These are phyloP conservation scores for Serilophus lunatus DNA, from an alignment of 2,113 vertebrate species.

Conservation along the genomic window DNA sequence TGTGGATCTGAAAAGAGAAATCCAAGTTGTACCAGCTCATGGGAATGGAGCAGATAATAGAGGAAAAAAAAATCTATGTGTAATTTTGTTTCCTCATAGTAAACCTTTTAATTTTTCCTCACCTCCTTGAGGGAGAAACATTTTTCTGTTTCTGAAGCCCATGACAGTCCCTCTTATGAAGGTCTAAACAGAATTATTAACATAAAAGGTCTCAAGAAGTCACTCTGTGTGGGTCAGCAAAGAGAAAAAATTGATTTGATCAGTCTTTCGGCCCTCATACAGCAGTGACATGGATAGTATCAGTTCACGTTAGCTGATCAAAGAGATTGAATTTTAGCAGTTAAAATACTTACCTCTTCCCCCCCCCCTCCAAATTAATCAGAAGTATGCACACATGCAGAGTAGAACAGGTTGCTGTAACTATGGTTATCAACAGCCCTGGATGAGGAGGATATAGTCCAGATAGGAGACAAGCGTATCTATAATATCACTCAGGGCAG, in stretches of 20 bases:
- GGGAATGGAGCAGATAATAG: background rate
- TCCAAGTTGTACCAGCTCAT: background rate
- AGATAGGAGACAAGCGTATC: background rate
- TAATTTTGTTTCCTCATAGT: background rate
- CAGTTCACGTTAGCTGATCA: background rate
- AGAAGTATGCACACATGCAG: fast-evolving
- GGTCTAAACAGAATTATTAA: conserved; percentile 8
- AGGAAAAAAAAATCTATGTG: background rate
- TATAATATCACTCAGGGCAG: fast-evolving
- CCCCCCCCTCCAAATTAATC: fast-evolving
- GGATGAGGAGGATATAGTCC: fast-evolving
- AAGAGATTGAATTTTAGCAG: background rate
- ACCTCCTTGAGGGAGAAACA: background rate
- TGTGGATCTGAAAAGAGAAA: background rate
- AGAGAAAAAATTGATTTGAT: background rate
- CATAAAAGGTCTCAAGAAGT: conserved; percentile 5
- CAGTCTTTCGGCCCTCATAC: background rate
- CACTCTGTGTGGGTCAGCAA: background rate
- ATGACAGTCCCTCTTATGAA: background rate
- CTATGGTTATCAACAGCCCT: background rate
- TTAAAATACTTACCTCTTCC: background rate
- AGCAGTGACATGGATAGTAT: background rate
- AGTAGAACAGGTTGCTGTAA: background rate
- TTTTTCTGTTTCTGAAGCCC: conserved; percentile 17
- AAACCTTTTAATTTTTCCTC: conserved; percentile 16